These are phyloP conservation scores for Drosophila kohkoa DNA, from an alignment of 1,140 invertebrate genomes.

Conservation along the genomic window DNA sequence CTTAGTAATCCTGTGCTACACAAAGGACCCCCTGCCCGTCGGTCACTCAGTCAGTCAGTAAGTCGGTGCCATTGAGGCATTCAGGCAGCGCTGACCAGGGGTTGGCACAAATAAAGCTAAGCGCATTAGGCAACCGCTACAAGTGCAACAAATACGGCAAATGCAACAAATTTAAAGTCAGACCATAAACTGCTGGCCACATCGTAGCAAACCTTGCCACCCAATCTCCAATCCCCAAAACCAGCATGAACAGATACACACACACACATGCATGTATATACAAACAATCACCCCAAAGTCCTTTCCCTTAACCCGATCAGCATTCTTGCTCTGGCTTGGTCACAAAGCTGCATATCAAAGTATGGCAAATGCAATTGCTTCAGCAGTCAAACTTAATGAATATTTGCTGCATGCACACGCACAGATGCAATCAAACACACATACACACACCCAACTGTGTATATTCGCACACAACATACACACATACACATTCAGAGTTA, in stretches of 20 bases:
- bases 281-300: not conserved
- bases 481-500: slow-evolving; percentile 2
- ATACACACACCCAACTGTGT: not conserved
- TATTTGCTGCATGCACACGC: slow-evolving; percentile 40
- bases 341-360: slow-evolving; percentile 43
- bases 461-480: not conserved
- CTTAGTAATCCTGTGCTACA: slow-evolving; percentile 7
- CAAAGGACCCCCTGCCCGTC: slow-evolving; percentile 14
- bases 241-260: not conserved
- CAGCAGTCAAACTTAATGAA: slow-evolving; percentile 53
- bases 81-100: not conserved
- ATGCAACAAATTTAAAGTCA: slow-evolving; percentile 53
- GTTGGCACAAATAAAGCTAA: slow-evolving; percentile 38
- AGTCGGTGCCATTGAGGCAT: not conserved
- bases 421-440: slow-evolving; percentile 11
- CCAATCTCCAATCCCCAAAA: not conserved
- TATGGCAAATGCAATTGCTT: slow-evolving; percentile 52
- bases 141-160: slow-evolving; percentile 15
- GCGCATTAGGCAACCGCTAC: slow-evolving; percentile 42
- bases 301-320: not conserved
- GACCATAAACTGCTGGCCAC: slow-evolving; percentile 36
- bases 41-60: not conserved
- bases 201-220: slow-evolving; percentile 5
- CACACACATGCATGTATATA: not conserved
- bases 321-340: slow-evolving; percentile 5